phyloP scores from a whole-genome alignment of 2,797 vertebrate species.

The Neosalanx taihuensis region DNA sequence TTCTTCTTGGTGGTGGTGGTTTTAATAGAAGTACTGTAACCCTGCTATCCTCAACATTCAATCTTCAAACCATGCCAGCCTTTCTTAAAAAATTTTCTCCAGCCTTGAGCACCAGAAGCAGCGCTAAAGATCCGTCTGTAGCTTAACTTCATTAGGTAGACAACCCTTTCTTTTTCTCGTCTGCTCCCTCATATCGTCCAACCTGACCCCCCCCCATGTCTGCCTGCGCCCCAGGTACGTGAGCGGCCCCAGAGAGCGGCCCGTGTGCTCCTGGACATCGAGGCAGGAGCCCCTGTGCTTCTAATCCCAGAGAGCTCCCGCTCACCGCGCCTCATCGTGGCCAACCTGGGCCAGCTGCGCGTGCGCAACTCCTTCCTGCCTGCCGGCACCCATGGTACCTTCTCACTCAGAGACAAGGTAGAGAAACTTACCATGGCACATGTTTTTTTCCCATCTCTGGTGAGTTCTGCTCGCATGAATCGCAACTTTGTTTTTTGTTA shows the following conservation, averaged over 20 bases:
- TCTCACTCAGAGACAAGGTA: slow-evolving; percentile 94
- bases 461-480: slow-evolving; percentile 60
- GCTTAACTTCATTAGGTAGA: not conserved
- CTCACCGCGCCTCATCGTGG: slow-evolving; percentile 89
- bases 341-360: slow-evolving; percentile 91
- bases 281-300: slow-evolving; percentile 93
- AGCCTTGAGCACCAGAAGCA: not conserved
- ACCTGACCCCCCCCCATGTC: not conserved
- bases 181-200: not conserved
- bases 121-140: not conserved
- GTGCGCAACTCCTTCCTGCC: slow-evolving; percentile 89
- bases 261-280: slow-evolving; percentile 89
- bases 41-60: no score
- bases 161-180: not conserved
- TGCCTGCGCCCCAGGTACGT: slow-evolving; percentile 76
- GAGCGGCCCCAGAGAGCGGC: slow-evolving; percentile 87
- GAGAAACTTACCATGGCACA: slow-evolving; percentile 79
- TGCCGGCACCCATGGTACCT: slow-evolving; percentile 83
- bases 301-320: slow-evolving; percentile 92
- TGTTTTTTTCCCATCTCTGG: slow-evolving; percentile 78
- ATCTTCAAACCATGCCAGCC: not conserved
- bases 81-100: not conserved
- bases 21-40: no score
- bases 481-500: not conserved
- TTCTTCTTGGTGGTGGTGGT: no score